Evolutionary conservation across 2,797 vertebrate species (phyloP), one percentile per base, ranked within the genome.

Genomic region (Denticeps clupeoides): DNA sequence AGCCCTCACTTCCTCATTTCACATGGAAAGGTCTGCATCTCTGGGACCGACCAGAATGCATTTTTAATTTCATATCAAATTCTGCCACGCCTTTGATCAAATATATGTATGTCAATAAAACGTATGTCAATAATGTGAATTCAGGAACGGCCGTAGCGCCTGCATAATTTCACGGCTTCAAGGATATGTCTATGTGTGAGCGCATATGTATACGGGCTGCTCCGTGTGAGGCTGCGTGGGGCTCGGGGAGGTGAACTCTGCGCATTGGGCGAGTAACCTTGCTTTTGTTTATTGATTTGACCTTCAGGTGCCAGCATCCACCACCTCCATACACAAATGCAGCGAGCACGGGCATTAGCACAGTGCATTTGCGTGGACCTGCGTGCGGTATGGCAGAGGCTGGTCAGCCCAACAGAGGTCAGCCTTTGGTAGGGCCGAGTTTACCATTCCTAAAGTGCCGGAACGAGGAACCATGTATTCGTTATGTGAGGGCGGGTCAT

Each of bases 251-350:
- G 49, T 65, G 56, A 45, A 46, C 56, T 35, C 54, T 59, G 46
- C 58, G 64, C 70, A 70, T 65, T 75, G 61, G 71, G 53, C 59
- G 57, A 67, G 59, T 54, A 59, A 48, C 48, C 47, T 47, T 56
- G 71, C 68, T 51, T 71, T 70, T 60, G 65, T 67, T 67, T 78
- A 81, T 80, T 74, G 73, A 77, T 79, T 60, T 77, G 72, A 78
- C 76, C 76, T 79, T 79, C 67, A 75, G 57, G 49, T 64, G 56
- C 68, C 59, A 66, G 62, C 43, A 8, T n/a, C 59, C 64, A 57
- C 33, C 33, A 37, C 37, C 16, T 33, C 33, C 33, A 37, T 37
- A 8, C 33, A 37, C 33, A 37, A 37, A 37, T 37, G n/a, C n/a
- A 37, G 33, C 15, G 10, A n/a, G 1, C 19, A 19, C 18, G 15